Conservation (phyloP, 2,888 invertebrate species). For the Tinea trinotella region DNA sequence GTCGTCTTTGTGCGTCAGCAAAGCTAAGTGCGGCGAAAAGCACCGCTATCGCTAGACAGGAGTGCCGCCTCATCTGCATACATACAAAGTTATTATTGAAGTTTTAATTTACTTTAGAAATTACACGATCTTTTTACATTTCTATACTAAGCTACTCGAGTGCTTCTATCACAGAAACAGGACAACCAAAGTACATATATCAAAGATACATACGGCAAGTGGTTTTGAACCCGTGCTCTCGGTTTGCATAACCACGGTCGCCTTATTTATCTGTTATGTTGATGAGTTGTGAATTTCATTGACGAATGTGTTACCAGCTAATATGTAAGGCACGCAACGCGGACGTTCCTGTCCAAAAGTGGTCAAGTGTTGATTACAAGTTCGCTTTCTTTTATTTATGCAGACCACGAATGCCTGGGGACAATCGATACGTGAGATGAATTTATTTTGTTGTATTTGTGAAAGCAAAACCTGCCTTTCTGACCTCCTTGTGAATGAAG, state of each 20-base stretch:
- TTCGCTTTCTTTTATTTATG: constrained; percentile 69
- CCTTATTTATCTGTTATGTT: too few relatives aligned
- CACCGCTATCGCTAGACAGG: constrained; percentile 47
- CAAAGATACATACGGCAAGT: too few relatives aligned
- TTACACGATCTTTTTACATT: too few relatives aligned
- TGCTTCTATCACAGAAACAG: too few relatives aligned
- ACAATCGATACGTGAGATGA: constrained; percentile 72
- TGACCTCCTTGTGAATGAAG: constrained; percentile 62
- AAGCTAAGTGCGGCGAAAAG: constrained; percentile 75
- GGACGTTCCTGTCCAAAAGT: constrained; percentile 37
- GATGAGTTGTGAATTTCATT: too few relatives aligned
- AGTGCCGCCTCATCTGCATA: constrained; percentile 59
- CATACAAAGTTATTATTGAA: constrained; percentile 6
- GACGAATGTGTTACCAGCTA: constrained; percentile 1
- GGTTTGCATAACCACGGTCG: too few relatives aligned
- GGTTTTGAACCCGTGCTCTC: too few relatives aligned
- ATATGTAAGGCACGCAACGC: background rate
- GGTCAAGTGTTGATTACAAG: constrained; percentile 50
- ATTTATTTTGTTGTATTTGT: constrained; percentile 71
- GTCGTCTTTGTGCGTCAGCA: constrained; percentile 85
- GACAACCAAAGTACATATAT: too few relatives aligned
- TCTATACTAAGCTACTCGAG: too few relatives aligned
- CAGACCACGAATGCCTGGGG: constrained; percentile 59
- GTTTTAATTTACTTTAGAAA: too few relatives aligned
- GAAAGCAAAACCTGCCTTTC: constrained; percentile 65